Percentiles rank a stretch among this genome's conserved stretches.
Evolutionary conservation across 1,140 invertebrate species (phyloP).

Genomic region (Drosophila takahashii): DNA sequence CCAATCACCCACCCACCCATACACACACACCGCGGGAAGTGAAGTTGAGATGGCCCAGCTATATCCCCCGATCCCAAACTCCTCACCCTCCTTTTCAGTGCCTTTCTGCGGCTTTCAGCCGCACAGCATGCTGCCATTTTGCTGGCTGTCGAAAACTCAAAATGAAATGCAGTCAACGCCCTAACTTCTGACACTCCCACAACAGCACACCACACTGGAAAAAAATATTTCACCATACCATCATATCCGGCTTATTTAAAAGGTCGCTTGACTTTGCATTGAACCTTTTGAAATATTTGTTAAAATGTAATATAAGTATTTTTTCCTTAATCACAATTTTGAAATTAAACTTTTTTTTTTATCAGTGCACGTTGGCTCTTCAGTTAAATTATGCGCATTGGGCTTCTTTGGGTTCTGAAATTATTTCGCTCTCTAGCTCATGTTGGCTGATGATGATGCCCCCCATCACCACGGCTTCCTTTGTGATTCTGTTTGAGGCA

Average conservation of each 20-base stretch:
- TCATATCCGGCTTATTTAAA: too few relatives aligned
- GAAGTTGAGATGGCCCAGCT: constrained; percentile 28
- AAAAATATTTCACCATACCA: neutral
- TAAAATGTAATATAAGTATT: too few relatives aligned
- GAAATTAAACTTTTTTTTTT: neutral
- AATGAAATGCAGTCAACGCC: constrained; percentile 70
- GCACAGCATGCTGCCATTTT: constrained; percentile 71
- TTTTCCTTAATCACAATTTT: too few relatives aligned
- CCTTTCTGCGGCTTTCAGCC: constrained; percentile 41
- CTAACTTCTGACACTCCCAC: constrained; percentile 27
- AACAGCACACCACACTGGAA: constrained; percentile 8
- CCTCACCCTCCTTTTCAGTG: neutral
- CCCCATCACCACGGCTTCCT: constrained; percentile 18
- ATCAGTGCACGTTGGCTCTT: constrained; percentile 8
- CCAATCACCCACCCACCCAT: constrained; percentile 1
- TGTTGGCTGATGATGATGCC: constrained; percentile 43
- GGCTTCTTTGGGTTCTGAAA: constrained; percentile 63
- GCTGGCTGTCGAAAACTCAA: constrained; percentile 57
- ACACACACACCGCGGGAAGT: neutral
- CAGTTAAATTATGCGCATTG: constrained; percentile 70
- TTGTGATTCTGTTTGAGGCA: constrained; percentile 44
- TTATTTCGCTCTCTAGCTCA: constrained; percentile 50
- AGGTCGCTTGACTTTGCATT: too few relatives aligned
- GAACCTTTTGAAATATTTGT: neutral
- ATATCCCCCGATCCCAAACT: neutral